phyloP scores from a whole-genome alignment of 1,140 invertebrate genomes.

The Bombus pascuorum region DNA sequence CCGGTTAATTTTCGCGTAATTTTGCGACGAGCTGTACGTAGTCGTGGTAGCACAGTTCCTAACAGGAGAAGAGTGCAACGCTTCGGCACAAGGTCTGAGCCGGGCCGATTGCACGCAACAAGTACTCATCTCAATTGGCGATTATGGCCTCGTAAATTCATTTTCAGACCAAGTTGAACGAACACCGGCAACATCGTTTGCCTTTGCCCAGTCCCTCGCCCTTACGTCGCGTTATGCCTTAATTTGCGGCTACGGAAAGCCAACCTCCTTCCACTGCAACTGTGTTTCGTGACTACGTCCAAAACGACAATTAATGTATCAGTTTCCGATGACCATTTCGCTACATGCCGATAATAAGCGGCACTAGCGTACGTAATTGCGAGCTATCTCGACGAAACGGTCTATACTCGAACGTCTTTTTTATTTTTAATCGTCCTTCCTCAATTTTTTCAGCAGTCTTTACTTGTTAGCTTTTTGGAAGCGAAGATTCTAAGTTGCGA shows the following conservation, averaged over 20 bases:
- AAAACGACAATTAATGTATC: background rate
- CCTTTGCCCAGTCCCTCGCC: background rate
- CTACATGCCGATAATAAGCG: background rate
- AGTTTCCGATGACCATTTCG: background rate
- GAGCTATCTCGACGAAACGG: background rate
- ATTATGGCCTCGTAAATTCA: conserved; percentile 76
- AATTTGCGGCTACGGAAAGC: conserved; percentile 55
- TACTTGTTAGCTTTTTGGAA: background rate
- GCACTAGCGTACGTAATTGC: background rate
- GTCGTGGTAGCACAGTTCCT: conserved; percentile 17
- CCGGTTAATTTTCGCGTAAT: conserved; percentile 43
- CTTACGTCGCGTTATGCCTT: conserved; percentile 53
- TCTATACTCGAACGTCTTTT: background rate
- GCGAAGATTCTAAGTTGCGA: background rate
- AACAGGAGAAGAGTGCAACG: conserved; percentile 56
- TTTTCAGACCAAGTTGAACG: conserved; percentile 73
- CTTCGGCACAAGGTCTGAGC: conserved; percentile 61
- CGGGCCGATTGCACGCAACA: conserved; percentile 57
- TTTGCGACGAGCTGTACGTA: conserved; percentile 48
- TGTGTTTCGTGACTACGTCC: background rate
- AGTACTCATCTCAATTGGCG: conserved; percentile 73
- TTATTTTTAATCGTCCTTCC: background rate
- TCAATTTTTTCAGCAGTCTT: too few relatives aligned
- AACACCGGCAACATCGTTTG: conserved; percentile 44
- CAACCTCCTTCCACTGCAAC: background rate